phyloP scores from a whole-genome alignment of 2,888 invertebrate genomes.

The Holacanthella duospinosa region DNA sequence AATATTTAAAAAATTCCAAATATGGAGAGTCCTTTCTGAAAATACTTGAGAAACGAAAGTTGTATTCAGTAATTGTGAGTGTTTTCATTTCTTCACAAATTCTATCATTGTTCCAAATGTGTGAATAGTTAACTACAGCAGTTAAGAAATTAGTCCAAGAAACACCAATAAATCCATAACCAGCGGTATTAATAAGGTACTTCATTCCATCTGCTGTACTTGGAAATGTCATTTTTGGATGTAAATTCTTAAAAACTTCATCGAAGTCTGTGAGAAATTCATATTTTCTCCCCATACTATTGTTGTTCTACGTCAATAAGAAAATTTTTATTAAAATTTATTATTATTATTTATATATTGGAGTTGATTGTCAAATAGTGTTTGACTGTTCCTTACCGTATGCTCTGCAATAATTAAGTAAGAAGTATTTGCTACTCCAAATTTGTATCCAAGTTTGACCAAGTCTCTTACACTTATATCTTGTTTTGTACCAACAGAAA shows the following conservation, averaged over 20 bases:
- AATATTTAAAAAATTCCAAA: neutral
- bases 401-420: neutral
- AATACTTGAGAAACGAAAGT: neutral
- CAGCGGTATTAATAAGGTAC: neutral
- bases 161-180: neutral
- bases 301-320: neutral
- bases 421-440: neutral
- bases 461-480: neutral
- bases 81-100: neutral
- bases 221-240: neutral
- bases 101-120: neutral
- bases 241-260: neutral
- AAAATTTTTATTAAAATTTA: no score
- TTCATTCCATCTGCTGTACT: neutral
- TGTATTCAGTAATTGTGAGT: neutral
- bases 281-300: neutral
- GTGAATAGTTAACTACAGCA: neutral
- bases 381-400: no score
- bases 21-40: neutral
- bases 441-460: neutral
- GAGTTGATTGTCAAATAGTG: no score
- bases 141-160: neutral
- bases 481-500: neutral
- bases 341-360: no score
- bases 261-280: neutral